These are phyloP conservation scores for Julus scandinavius DNA, from an alignment of 2,888 invertebrate genomes.

Conservation along the genomic window DNA sequence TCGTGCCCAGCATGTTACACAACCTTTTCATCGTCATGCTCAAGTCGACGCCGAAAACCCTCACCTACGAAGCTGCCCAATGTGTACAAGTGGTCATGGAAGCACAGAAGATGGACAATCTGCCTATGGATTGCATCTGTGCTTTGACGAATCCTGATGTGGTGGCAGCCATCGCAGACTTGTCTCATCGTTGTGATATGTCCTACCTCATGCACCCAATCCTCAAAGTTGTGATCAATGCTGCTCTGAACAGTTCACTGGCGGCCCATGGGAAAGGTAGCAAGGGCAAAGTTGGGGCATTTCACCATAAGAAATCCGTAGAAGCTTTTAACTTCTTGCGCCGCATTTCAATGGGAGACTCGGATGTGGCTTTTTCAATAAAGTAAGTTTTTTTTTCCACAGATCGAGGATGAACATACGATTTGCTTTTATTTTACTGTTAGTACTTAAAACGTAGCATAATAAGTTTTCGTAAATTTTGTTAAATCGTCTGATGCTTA, in stretches of 20 bases:
- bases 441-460: too few relatives aligned
- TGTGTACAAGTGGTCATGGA: constrained; percentile 17
- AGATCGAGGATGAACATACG: too few relatives aligned
- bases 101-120: background rate
- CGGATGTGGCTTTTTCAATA: background rate
- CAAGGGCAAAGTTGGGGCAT: background rate
- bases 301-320: background rate
- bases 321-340: background rate
- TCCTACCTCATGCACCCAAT: background rate
- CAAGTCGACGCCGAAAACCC: background rate
- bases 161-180: background rate
- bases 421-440: too few relatives aligned
- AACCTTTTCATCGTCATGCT: constrained; percentile 19
- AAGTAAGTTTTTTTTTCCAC: background rate
- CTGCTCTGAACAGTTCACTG: background rate
- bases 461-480: background rate
- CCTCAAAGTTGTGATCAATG: background rate
- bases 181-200: background rate
- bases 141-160: background rate
- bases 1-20: background rate
- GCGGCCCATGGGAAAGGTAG: background rate
- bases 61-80: background rate
- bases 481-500: background rate
- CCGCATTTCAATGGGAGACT: background rate
- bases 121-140: background rate